Conservation (phyloP, 2,113 vertebrate genomes). For the Lycaon pictus region DNA sequence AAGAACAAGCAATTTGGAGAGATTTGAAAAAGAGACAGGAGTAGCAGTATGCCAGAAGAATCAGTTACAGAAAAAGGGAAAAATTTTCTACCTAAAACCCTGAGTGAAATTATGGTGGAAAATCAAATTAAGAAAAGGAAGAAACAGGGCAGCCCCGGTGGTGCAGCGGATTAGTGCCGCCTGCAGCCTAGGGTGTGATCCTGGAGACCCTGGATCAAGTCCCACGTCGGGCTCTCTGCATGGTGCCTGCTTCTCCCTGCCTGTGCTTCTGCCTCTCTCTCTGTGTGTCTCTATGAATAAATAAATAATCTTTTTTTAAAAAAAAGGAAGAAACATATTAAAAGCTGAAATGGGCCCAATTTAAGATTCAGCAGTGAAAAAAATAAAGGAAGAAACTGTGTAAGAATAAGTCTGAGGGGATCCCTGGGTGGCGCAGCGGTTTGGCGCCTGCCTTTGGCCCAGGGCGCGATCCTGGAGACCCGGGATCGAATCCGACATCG, state of each 20-base stretch:
- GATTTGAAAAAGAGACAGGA: slow-evolving; percentile 65
- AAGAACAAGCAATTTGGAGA: slow-evolving; percentile 59
- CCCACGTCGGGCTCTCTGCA: too few relatives aligned
- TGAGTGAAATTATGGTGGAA: slow-evolving; percentile 80
- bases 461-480: too few relatives aligned
- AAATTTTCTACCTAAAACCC: slow-evolving; percentile 62
- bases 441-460: too few relatives aligned
- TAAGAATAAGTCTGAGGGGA: slow-evolving; percentile 88
- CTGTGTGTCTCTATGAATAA: too few relatives aligned
- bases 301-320: too few relatives aligned
- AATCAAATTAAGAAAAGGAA: slow-evolving; percentile 89
- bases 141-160: slow-evolving; percentile 77
- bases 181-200: too few relatives aligned
- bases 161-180: too few relatives aligned
- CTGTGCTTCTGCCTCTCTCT: too few relatives aligned
- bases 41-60: background rate
- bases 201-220: too few relatives aligned
- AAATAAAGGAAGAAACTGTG: slow-evolving; percentile 91
- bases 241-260: too few relatives aligned
- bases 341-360: slow-evolving; percentile 89
- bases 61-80: slow-evolving; percentile 64
- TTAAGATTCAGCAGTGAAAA: slow-evolving; percentile 90
- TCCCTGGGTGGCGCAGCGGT: too few relatives aligned
- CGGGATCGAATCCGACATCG: too few relatives aligned
- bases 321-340: slow-evolving; percentile 88